phyloP scores from a whole-genome alignment of 2,113 vertebrate genomes.

The Anser brachyrhynchus region DNA sequence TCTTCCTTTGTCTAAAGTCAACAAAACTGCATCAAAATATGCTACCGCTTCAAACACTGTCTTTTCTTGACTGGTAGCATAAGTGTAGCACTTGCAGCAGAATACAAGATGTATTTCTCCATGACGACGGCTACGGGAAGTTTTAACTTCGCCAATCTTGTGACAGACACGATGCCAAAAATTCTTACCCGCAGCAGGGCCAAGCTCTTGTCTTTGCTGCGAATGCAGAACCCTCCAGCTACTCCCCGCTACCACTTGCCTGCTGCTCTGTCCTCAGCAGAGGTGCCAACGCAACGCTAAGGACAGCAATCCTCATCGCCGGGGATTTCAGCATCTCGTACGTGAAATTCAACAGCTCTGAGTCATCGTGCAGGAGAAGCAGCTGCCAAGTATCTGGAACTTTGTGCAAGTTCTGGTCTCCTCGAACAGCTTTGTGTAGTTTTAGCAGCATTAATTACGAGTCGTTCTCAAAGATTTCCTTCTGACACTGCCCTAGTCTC shows the following conservation, averaged over 20 bases:
- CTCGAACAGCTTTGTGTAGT: constrained; percentile 64
- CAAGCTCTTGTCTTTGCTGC: not conserved
- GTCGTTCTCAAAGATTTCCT: constrained; percentile 30
- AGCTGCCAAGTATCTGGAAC: constrained; percentile 64
- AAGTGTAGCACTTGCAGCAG: not conserved
- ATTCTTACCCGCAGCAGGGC: not conserved
- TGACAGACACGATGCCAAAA: not conserved
- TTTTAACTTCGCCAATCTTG: not conserved
- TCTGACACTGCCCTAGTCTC: not conserved
- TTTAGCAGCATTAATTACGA: constrained; percentile 65
- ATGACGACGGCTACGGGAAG: not conserved
- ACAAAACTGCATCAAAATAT: not conserved
- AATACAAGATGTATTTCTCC: constrained; percentile 22
- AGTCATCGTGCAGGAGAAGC: constrained; percentile 42
- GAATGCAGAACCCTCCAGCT: not conserved
- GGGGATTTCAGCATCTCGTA: constrained; percentile 19
- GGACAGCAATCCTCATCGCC: not conserved
- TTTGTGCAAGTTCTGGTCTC: constrained; percentile 54
- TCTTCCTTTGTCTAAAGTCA: not conserved
- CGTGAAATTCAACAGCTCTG: constrained; percentile 38
- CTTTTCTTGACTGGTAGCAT: rapidly evolving
- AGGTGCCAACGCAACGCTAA: not conserved
- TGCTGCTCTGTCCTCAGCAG: not conserved
- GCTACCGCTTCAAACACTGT: not conserved
- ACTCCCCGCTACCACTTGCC: not conserved